Conservation (phyloP, 2,797 vertebrate genomes). For the Gallirallus australis region DNA sequence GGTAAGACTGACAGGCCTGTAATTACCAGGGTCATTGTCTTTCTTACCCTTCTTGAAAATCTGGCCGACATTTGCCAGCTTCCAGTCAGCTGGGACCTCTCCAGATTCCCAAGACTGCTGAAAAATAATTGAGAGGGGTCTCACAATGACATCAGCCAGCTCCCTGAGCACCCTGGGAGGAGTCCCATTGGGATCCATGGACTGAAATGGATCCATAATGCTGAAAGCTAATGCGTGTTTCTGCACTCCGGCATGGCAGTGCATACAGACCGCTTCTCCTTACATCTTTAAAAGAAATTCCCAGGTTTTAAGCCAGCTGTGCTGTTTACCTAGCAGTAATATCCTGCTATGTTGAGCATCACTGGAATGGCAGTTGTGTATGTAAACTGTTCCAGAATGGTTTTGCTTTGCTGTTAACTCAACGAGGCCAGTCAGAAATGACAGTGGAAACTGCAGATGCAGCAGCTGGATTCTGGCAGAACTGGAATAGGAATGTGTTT, state of each 20-base stretch:
- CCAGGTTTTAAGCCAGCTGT: neutral
- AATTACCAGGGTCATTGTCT: too few relatives aligned
- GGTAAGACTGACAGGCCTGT: too few relatives aligned
- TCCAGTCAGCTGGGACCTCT: too few relatives aligned
- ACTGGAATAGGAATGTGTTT: neutral
- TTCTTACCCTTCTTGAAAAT: too few relatives aligned
- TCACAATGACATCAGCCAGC: too few relatives aligned
- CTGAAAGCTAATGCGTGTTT: neutral
- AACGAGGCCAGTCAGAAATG: neutral
- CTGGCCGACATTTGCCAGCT: too few relatives aligned
- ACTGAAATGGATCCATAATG: too few relatives aligned
- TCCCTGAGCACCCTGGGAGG: too few relatives aligned
- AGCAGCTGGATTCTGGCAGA: neutral
- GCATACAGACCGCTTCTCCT: neutral
- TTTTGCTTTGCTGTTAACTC: slow-evolving; percentile 3
- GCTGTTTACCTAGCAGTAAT: neutral
- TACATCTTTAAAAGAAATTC: neutral
- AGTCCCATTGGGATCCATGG: too few relatives aligned
- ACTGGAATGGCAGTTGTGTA: neutral
- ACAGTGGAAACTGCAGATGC: neutral
- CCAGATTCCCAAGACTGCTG: too few relatives aligned
- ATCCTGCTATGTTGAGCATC: neutral
- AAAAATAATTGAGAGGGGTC: too few relatives aligned
- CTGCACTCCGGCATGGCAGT: neutral
- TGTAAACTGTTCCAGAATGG: neutral